These are phyloP conservation scores for Motacilla alba DNA, from an alignment of 2,113 vertebrate genomes.

Conservation along the genomic window DNA sequence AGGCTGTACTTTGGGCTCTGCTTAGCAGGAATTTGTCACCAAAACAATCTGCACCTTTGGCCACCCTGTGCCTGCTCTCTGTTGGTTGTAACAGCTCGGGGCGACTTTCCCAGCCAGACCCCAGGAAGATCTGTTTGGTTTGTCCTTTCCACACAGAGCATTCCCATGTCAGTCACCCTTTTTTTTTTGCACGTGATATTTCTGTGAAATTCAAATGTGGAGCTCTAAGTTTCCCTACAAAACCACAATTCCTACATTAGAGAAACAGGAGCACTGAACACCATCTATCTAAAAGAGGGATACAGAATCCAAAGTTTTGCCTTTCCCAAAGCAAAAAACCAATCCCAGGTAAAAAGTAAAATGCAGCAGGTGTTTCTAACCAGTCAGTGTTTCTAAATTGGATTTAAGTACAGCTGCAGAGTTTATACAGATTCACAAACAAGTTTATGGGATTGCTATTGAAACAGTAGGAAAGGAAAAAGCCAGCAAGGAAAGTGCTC, in stretches of 20 bases:
- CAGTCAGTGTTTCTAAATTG: background rate
- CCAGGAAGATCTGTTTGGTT: background rate
- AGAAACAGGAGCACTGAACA: background rate
- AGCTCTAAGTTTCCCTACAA: background rate
- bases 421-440: background rate
- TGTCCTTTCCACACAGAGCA: background rate
- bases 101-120: background rate
- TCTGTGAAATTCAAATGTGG: background rate
- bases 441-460: background rate
- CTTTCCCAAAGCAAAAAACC: background rate
- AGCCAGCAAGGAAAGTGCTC: background rate
- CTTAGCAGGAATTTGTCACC: background rate
- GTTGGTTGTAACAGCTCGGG: background rate
- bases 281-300: background rate
- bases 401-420: background rate
- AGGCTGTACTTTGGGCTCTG: background rate
- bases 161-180: background rate
- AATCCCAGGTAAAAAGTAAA: background rate
- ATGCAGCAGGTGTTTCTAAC: background rate
- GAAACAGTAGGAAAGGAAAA: background rate
- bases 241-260: background rate
- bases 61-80: background rate
- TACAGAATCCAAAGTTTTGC: background rate
- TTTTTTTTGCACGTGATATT: background rate
- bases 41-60: background rate